These are phyloP conservation scores for Thamnophis elegans DNA, from an alignment of 2,797 vertebrate species.

Conservation along the genomic window DNA sequence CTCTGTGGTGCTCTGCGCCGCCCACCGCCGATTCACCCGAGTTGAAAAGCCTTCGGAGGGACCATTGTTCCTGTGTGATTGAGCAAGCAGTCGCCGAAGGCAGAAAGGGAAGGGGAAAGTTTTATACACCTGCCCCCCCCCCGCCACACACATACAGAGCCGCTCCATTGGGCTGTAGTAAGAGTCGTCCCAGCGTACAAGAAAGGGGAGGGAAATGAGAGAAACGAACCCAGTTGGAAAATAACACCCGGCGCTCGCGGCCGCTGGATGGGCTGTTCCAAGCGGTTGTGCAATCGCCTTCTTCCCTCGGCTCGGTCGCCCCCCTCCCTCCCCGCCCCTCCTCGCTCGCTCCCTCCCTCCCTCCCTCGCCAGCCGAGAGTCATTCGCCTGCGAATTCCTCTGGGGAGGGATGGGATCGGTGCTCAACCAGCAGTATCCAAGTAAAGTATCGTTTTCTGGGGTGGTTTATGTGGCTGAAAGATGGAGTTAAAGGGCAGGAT, in stretches of 20 bases:
- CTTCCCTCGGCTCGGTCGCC: slow-evolving; percentile 51
- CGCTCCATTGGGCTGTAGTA: neutral
- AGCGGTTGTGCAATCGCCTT: slow-evolving; percentile 65
- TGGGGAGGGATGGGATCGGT: slow-evolving; percentile 70
- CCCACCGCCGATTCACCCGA: slow-evolving; percentile 73
- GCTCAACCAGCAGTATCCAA: slow-evolving; percentile 71
- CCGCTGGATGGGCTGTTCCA: slow-evolving; percentile 67
- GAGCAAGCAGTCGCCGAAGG: slow-evolving; percentile 48
- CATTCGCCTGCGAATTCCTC: slow-evolving; percentile 60
- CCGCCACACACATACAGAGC: no score
- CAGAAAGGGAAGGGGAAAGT: neutral
- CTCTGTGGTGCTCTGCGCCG: slow-evolving; percentile 76
- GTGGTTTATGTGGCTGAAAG: slow-evolving; percentile 61
- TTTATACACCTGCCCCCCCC: slow-evolving; percentile 73
- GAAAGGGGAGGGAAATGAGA: neutral
- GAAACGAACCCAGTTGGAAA: slow-evolving; percentile 61
- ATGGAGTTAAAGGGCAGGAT: slow-evolving; percentile 67
- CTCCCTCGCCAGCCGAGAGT: slow-evolving; percentile 57
- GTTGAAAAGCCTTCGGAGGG: slow-evolving; percentile 75
- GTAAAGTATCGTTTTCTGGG: slow-evolving; percentile 64
- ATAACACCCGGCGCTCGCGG: slow-evolving; percentile 53
- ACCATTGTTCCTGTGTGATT: slow-evolving; percentile 71
- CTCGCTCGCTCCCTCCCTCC: slow-evolving; percentile 46
- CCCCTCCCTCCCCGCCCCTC: slow-evolving; percentile 50
- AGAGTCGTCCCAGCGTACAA: slow-evolving; percentile 63